Evolutionary conservation across 2,113 vertebrate species (phyloP).

Genomic region (Actinemys pallida): DNA sequence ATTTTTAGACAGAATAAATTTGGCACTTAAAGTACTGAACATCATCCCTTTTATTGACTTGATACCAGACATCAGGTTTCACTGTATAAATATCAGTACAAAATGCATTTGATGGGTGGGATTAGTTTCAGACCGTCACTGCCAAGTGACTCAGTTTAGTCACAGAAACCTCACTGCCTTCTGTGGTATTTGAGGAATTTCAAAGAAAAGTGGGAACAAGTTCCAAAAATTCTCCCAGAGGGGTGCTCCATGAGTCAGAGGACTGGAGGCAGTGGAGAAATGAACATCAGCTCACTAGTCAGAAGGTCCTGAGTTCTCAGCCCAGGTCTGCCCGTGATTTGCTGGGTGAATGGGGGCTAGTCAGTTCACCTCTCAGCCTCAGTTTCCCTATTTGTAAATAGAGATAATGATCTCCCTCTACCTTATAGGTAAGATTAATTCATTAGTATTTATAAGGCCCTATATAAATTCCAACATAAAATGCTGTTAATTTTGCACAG

Average conservation of each 20-base stretch:
- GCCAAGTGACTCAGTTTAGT: background rate
- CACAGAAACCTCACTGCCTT: background rate
- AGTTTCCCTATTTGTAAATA: background rate
- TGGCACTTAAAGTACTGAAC: background rate
- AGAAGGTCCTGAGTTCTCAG: background rate
- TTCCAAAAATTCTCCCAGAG: background rate
- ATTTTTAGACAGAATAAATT: background rate
- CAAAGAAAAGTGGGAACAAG: background rate
- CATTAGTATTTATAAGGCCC: background rate
- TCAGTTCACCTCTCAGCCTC: accelerated
- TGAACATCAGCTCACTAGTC: background rate
- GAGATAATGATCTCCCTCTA: background rate
- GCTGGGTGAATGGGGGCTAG: background rate
- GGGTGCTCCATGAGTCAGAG: background rate
- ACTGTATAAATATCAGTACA: background rate
- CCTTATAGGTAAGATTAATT: background rate
- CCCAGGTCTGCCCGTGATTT: background rate
- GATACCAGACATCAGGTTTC: background rate
- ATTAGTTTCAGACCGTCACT: background rate
- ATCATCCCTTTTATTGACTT: background rate
- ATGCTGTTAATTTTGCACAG: background rate
- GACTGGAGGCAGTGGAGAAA: background rate
- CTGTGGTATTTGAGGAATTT: background rate
- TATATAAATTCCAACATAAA: background rate
- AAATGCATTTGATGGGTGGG: background rate